These are phyloP conservation scores for Myioborus miniatus DNA, from an alignment of 2,797 vertebrate species.

Conservation along the genomic window DNA sequence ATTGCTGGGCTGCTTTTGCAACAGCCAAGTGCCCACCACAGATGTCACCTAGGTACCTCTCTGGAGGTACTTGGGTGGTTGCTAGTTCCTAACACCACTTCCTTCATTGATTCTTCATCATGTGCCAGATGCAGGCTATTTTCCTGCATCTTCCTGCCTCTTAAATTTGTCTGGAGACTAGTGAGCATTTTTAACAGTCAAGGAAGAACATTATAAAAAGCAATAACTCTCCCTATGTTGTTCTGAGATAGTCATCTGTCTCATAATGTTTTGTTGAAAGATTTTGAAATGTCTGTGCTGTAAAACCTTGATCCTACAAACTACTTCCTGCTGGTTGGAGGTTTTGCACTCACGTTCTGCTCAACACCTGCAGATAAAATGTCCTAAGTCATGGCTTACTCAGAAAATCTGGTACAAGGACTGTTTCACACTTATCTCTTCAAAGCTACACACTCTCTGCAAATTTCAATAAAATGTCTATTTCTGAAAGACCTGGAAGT, in stretches of 20 bases:
- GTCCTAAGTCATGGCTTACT: not conserved
- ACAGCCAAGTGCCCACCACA: not conserved
- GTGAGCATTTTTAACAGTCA: not conserved
- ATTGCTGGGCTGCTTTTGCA: not conserved
- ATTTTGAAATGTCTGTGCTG: not conserved
- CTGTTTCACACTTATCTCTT: not conserved
- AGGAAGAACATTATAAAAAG: not conserved
- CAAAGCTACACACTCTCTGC: not conserved
- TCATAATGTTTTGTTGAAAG: not conserved
- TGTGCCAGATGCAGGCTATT: not conserved
- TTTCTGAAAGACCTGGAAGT: not conserved
- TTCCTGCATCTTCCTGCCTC: not conserved
- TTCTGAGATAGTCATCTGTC: not conserved
- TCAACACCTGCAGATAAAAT: not conserved
- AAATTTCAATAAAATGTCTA: not conserved
- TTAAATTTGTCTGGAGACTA: not conserved
- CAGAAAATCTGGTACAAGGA: not conserved
- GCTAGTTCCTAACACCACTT: not conserved
- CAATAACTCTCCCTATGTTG: not conserved
- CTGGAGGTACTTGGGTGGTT: not conserved
- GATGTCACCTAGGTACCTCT: not conserved
- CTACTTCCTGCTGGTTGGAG: not conserved
- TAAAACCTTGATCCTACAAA: constrained; percentile 1
- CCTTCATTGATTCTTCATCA: not conserved
- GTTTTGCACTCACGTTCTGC: not conserved